Percentiles rank a stretch among this genome's conserved stretches.
Conservation (phyloP, 2,888 invertebrate genomes). For the Drosophila engyochracea region DNA sequence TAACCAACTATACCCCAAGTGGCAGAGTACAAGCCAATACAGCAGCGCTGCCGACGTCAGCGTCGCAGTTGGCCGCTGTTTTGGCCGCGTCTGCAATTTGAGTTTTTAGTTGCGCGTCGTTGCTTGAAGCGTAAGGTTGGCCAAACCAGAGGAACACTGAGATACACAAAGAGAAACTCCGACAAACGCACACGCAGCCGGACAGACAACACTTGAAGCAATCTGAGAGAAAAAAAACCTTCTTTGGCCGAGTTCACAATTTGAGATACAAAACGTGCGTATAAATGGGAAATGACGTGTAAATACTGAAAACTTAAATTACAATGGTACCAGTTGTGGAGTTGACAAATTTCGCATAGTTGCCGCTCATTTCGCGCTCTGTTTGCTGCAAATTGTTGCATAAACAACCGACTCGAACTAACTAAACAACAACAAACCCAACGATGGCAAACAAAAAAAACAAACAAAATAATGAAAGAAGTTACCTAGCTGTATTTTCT, state of each 20-base stretch:
- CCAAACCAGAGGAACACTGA: conserved; percentile 19
- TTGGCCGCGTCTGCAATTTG: conserved; percentile 72
- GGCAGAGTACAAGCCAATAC: conserved; percentile 33
- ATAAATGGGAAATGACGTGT: conserved; percentile 56
- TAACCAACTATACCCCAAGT: neutral
- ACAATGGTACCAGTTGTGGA: conserved; percentile 43
- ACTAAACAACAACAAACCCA: conserved; percentile 15
- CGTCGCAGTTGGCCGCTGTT: conserved; percentile 48
- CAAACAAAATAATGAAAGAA: conserved; percentile 31
- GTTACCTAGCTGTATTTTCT: conserved; percentile 34
- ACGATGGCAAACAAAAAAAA: conserved; percentile 4
- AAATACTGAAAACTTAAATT: conserved; percentile 43
- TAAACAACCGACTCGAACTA: conserved; percentile 46
- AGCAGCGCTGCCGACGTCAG: conserved; percentile 34
- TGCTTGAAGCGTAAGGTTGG: conserved; percentile 74
- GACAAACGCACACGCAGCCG: conserved; percentile 4
- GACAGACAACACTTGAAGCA: neutral
- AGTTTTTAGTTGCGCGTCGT: conserved; percentile 78
- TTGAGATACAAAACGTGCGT: conserved; percentile 55
- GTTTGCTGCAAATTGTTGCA: conserved; percentile 75
- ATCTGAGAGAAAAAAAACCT: conserved; percentile 6
- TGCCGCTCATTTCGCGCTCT: conserved; percentile 77
- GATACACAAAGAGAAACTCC: conserved; percentile 7
- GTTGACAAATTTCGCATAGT: conserved; percentile 67
- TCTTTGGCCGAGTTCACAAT: conserved; percentile 46